phyloP scores from a whole-genome alignment of 2,888 invertebrate species.

The Leucophenga montana region DNA sequence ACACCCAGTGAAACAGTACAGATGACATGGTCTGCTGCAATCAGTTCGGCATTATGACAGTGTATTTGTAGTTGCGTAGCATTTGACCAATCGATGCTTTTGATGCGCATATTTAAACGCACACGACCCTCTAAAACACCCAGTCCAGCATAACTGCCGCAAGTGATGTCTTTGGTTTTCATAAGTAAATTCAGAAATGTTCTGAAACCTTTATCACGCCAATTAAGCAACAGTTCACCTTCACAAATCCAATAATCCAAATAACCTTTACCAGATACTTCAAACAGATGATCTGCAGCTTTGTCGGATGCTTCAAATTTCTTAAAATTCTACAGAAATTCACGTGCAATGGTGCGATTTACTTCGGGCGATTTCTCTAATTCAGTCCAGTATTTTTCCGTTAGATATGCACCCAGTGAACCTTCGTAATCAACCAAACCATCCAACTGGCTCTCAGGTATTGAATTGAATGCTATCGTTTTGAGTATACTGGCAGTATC shows the following conservation, averaged over 20 bases:
- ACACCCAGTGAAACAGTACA: slow-evolving; percentile 78
- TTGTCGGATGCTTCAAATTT: slow-evolving; percentile 74
- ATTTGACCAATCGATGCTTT: slow-evolving; percentile 56
- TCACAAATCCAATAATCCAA: slow-evolving; percentile 80
- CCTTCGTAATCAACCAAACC: slow-evolving; percentile 66
- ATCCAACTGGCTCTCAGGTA: slow-evolving; percentile 63
- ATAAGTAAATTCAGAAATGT: slow-evolving; percentile 80
- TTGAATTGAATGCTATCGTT: slow-evolving; percentile 69
- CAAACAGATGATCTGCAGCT: slow-evolving; percentile 79
- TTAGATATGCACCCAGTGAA: slow-evolving; percentile 68
- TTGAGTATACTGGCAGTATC: slow-evolving; percentile 66
- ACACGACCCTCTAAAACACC: slow-evolving; percentile 67
- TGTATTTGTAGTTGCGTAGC: slow-evolving; percentile 46
- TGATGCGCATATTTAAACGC: slow-evolving; percentile 57
- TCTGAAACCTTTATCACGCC: slow-evolving; percentile 83
- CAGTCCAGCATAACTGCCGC: slow-evolving; percentile 42
- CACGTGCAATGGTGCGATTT: slow-evolving; percentile 71
- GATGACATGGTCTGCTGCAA: slow-evolving; percentile 76
- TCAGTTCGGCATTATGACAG: slow-evolving; percentile 69
- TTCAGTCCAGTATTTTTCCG: slow-evolving; percentile 59
- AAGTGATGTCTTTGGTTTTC: slow-evolving; percentile 50
- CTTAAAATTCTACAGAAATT: slow-evolving; percentile 78
- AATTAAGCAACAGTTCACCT: slow-evolving; percentile 81
- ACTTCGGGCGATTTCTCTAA: slow-evolving; percentile 57
- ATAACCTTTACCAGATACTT: slow-evolving; percentile 79